Base-by-base conservation (phyloP, 1,140 invertebrate species). In the Cyphomyrmex costatus region DNA sequence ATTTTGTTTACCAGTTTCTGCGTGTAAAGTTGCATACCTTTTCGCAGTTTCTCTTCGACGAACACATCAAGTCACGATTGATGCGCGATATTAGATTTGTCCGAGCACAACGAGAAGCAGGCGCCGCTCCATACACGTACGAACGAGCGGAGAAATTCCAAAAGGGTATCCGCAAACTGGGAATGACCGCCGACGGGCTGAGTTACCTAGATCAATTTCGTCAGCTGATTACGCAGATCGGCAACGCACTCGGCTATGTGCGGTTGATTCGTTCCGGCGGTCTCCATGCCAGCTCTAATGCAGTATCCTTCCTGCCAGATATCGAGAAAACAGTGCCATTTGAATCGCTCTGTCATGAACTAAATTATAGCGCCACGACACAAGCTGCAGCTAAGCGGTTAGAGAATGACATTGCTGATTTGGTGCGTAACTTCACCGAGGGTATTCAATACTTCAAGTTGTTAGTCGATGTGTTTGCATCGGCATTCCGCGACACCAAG, bases 11-110 rank as follows among this genome's bases (percentile, higher is more conserved):
- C 95, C 98, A 99, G 95, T 99, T 99, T 95, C 95, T 99, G 61
- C 96, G 98, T 84, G 97, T 99, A 83, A 99, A 99, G 94, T 98
- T 99, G 90, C 97, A 98, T 89, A 97, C 97, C 4, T 99, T 99
- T 93, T 99, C 99, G 2, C 99, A 99, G 94, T 99, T 99, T 94
- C 96, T 99, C 90, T 99, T 98, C 94, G 99, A 99, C 95, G 99
- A 99, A 95, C 98, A 99, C 91, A 99, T 99, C 71, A 99, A 99
- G 94, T 99, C 99, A 0, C 96, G 98, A 76, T 95, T 99, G 0
- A 96, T 98, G 74, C 99, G 99, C 95, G 99, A 99, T 94, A 96
- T 98, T 85, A 96, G 97, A 79, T 97, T 94, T 51, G 88, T 95
- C 0, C 94, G 93, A 33, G 78, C 84, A 3, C 96, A 94, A 96